Conservation (phyloP, 2,113 vertebrate species). For the Irena cyanogastra region DNA sequence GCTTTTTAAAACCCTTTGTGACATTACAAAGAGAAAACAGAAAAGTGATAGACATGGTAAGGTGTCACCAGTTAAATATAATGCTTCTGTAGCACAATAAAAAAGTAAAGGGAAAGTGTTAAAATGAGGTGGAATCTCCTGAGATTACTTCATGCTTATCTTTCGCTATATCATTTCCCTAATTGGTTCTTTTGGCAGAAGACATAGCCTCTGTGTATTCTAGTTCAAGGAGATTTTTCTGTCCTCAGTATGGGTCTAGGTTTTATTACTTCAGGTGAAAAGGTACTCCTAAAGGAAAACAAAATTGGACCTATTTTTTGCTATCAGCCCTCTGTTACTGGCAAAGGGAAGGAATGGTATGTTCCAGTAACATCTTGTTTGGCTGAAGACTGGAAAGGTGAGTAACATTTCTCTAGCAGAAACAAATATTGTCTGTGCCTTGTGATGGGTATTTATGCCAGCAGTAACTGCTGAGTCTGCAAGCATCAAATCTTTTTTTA, state of each 20-base stretch:
- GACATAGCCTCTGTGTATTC: neutral
- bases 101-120: neutral
- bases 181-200: constrained; percentile 3
- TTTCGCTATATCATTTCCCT: neutral
- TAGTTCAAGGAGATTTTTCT: constrained; percentile 10
- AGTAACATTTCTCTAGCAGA: neutral
- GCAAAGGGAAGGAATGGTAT: neutral
- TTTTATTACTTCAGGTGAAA: neutral
- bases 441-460: neutral
- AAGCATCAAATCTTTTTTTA: neutral
- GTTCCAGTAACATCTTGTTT: neutral
- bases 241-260: neutral
- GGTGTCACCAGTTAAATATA: neutral
- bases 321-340: neutral
- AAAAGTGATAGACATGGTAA: neutral
- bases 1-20: neutral
- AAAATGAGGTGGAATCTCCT: neutral
- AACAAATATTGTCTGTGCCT: neutral
- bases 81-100: neutral
- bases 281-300: neutral
- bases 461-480: constrained; percentile 13
- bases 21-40: neutral
- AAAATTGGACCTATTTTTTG: neutral
- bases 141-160: neutral
- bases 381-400: neutral